These are phyloP conservation scores for Poeciliopsis turneri DNA, from an alignment of 2,797 vertebrate species.

Conservation along the genomic window DNA sequence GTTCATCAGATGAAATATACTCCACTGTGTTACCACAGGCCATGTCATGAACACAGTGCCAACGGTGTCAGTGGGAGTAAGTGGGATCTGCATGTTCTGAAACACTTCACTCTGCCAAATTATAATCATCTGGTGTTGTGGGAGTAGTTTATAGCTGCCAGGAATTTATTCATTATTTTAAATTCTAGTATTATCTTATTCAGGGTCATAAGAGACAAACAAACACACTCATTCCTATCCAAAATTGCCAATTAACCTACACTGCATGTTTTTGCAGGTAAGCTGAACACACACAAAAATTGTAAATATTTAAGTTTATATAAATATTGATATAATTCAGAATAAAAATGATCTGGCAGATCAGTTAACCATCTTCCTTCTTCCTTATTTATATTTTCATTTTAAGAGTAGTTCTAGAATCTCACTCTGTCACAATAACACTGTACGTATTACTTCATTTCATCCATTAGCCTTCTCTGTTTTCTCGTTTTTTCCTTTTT, in stretches of 20 bases:
- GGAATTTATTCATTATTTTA: conserved; percentile 1
- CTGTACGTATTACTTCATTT: not conserved
- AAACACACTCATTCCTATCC: not conserved
- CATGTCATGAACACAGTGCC: not conserved
- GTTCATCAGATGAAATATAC: not conserved
- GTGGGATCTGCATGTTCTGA: not conserved
- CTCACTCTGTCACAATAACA: not conserved
- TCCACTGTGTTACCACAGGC: not conserved
- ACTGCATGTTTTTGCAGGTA: not conserved
- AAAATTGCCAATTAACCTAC: not conserved
- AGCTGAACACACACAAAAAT: not conserved
- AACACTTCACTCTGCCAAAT: not conserved
- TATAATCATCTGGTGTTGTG: not conserved
- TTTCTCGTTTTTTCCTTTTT: not conserved
- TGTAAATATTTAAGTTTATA: not conserved
- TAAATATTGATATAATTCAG: not conserved
- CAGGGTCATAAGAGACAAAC: not conserved
- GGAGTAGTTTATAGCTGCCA: not conserved
- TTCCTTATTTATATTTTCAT: not conserved
- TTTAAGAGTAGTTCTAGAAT: not conserved
- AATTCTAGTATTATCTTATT: not conserved
- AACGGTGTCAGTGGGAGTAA: not conserved
- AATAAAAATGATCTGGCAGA: not conserved
- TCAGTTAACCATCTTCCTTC: not conserved
- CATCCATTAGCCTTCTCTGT: not conserved